phyloP scores from a whole-genome alignment of 1,140 invertebrate species.

The Drosophila athabasca region DNA sequence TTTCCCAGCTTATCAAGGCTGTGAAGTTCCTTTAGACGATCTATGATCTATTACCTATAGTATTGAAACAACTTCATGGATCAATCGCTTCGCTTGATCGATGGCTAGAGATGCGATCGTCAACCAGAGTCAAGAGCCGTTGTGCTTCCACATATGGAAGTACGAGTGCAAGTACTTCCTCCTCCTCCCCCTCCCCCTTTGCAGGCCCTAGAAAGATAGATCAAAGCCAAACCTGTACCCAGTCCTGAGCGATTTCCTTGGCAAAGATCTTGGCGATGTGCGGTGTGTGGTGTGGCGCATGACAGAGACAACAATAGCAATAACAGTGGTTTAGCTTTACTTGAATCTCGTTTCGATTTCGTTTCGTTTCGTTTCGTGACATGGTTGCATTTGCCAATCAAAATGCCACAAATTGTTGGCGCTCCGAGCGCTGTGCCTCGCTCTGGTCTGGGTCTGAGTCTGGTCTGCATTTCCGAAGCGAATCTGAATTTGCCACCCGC shows the following conservation, averaged over 20 bases:
- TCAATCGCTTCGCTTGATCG: no score
- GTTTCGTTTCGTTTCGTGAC: constrained; percentile 63
- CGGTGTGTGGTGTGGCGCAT: constrained; percentile 20
- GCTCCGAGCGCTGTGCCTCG: constrained; percentile 36
- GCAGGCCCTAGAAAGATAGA: constrained; percentile 1
- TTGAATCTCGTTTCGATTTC: constrained; percentile 26
- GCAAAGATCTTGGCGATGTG: constrained; percentile 26
- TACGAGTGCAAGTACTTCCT: no score
- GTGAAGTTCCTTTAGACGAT: no score
- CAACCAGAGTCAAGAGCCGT: no score
- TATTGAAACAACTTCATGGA: no score
- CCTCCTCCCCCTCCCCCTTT: no score
- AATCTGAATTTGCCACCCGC: constrained; percentile 39
- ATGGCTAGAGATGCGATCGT: neutral
- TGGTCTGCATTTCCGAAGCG: constrained; percentile 7
- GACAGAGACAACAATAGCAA: constrained; percentile 38
- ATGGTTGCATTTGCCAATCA: constrained; percentile 73
- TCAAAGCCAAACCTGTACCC: no score
- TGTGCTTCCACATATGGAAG: no score
- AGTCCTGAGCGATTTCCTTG: constrained; percentile 7
- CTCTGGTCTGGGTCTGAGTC: constrained; percentile 10
- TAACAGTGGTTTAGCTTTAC: constrained; percentile 8
- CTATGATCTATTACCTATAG: no score
- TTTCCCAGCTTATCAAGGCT: no score
- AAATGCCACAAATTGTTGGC: constrained; percentile 75